Base-by-base conservation (phyloP, 2,797 vertebrate species). In the Onychomys arenicola region DNA sequence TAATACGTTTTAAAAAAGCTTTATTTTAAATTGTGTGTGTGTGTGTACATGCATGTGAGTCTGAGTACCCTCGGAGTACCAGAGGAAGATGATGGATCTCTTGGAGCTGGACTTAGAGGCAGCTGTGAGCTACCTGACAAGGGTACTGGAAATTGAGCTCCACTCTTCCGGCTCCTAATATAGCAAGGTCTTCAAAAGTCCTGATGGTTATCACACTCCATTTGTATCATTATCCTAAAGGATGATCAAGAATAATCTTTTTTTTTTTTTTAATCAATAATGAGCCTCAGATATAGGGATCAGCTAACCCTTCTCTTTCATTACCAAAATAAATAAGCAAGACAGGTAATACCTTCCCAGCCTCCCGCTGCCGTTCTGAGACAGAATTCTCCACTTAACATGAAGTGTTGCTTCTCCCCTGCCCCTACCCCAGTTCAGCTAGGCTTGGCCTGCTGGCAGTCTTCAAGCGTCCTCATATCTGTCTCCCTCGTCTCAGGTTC, bases 131-230 rank as follows among this genome's bases (percentile, higher is more conserved):
- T 25, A 34, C 40, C 17, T 32, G 61, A 65, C 4, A 1, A 46
- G 82, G 59, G 59, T 65, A 37, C 57, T 83, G 57, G 57, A 83
- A 43, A 34, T 3, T 65, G 37, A 84, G 46, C 27, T 46, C 16
- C 59, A 32, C 63, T 65, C 16, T 65, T 46, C 40, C 32, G 27
- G 40, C 25, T 34, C 40, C 59, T 84, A 65, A 52, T 91, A 63
- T 14, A 73, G 71, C 46, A 69, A 40, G 49, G 46, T 88, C 63
- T 67, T 73, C 71, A 46, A 34, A 73, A 94, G 46, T 4, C 25
- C 71, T 75, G n/a, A 91, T n/a, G 90, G 13, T n/a, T 90, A 52
- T 94, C 76, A 95, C 40, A 67, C 89, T 90, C 49, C 25, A 89
- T 83, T 37, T 89, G 75, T 52, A 69, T 87, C 82, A 84, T 87